phyloP scores from a whole-genome alignment of 2,797 vertebrate genomes.

The Diceros bicornis region DNA sequence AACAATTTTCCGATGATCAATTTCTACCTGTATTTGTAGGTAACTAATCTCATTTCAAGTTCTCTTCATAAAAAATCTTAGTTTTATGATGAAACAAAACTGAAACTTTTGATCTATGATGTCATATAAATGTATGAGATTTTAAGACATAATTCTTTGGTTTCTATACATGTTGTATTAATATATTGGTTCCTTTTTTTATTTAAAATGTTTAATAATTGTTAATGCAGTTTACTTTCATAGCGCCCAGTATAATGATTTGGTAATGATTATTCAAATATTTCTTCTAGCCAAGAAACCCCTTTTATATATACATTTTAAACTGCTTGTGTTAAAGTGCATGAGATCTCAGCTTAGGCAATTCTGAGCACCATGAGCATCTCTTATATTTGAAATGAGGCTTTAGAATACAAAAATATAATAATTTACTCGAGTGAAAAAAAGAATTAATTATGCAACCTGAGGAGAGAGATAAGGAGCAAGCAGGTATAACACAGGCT shows the following conservation, averaged over 20 bases:
- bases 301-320: constrained; percentile 66
- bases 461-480: constrained; percentile 72
- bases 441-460: constrained; percentile 80
- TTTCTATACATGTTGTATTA: constrained; percentile 30
- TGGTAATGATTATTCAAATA: constrained; percentile 75
- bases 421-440: constrained; percentile 81
- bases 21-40: constrained; percentile 7
- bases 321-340: constrained; percentile 72
- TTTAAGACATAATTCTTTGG: constrained; percentile 30
- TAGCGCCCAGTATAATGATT: background rate
- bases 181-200: background rate
- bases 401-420: constrained; percentile 82
- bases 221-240: constrained; percentile 68
- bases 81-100: constrained; percentile 34
- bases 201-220: constrained; percentile 63
- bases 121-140: constrained; percentile 25
- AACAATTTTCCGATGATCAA: constrained; percentile 22
- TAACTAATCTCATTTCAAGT: constrained; percentile 44
- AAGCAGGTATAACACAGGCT: constrained; percentile 51
- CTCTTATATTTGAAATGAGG: constrained; percentile 84
- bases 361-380: constrained; percentile 80
- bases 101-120: constrained; percentile 50
- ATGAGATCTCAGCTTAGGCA: constrained; percentile 76
- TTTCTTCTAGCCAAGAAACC: constrained; percentile 63
- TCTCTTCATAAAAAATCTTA: constrained; percentile 35